A percentile compares a stretch with the other conserved stretches of the same genome.
These are phyloP conservation scores for Arizona elegans DNA, from an alignment of 2,113 vertebrate species.

Conservation along the genomic window DNA sequence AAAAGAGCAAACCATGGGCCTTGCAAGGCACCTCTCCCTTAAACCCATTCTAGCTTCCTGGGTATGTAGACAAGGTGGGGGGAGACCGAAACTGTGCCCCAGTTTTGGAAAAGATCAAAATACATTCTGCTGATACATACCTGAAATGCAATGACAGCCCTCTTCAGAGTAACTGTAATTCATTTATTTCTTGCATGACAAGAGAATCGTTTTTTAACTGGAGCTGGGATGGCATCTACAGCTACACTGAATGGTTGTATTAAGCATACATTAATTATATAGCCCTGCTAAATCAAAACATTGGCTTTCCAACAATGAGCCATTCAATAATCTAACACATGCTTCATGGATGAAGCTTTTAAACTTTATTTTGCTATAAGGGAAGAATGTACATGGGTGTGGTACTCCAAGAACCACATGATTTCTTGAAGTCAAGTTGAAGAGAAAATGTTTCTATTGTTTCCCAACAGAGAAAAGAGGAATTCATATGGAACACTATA, in stretches of 20 bases:
- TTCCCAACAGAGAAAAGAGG: neutral
- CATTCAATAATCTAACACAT: neutral
- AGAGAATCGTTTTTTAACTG: neutral
- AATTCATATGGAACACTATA: neutral
- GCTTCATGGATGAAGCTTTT: neutral
- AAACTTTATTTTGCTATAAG: neutral
- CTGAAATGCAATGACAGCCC: neutral
- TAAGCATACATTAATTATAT: neutral
- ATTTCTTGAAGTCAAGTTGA: constrained; percentile 1
- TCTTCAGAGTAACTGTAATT: constrained; percentile 19
- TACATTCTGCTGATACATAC: constrained; percentile 19
- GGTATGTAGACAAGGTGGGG: neutral
- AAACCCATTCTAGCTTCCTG: neutral
- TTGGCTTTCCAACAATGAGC: neutral
- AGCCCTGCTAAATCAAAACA: neutral
- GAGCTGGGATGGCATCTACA: neutral
- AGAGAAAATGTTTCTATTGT: neutral
- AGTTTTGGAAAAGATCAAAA: neutral
- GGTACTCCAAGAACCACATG: neutral
- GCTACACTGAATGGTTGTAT: neutral
- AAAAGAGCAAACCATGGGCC: neutral
- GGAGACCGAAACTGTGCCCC: neutral
- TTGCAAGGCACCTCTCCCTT: neutral
- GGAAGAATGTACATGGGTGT: neutral
- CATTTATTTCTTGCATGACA: constrained; percentile 19